A percentile compares a stretch with the other conserved stretches of the same genome.
phyloP scores from a whole-genome alignment of 1,140 invertebrate genomes.

The Drosophila tani region DNA sequence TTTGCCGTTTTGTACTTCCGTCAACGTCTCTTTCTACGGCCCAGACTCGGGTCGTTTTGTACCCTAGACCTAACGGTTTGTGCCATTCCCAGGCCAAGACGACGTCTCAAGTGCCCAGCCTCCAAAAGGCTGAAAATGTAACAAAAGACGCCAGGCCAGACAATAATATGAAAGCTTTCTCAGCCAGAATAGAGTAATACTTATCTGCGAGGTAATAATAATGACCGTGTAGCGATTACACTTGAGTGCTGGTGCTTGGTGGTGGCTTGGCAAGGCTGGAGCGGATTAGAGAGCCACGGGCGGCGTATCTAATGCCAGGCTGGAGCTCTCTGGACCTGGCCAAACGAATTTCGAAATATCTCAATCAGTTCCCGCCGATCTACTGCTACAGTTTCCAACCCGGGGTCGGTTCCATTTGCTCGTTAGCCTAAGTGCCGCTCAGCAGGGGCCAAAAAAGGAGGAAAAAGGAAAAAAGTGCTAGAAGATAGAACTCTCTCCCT shows the following conservation, averaged over 20 bases:
- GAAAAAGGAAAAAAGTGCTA: not conserved
- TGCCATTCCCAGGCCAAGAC: conserved; percentile 38
- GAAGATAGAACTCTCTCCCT: conserved; percentile 30
- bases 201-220: conserved; percentile 80
- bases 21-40: conserved; percentile 65
- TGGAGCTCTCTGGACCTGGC: conserved; percentile 10
- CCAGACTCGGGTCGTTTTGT: conserved; percentile 30
- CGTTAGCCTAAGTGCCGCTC: conserved; percentile 43
- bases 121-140: conserved; percentile 65
- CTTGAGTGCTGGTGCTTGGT: conserved; percentile 55
- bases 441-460: conserved; percentile 45
- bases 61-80: conserved; percentile 64
- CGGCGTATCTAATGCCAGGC: conserved; percentile 28
- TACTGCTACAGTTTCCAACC: conserved; percentile 46
- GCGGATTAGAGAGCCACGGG: conserved; percentile 30
- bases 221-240: conserved; percentile 81
- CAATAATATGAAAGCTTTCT: conserved; percentile 77
- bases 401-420: conserved; percentile 45
- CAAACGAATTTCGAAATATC: conserved; percentile 50
- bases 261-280: conserved; percentile 6
- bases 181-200: conserved; percentile 57
- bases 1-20: conserved; percentile 77
- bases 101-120: conserved; percentile 67
- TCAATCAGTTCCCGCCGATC: conserved; percentile 54
- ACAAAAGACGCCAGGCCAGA: conserved; percentile 70